Evolutionary conservation across 2,797 vertebrate genomes (phyloP).

Genomic region (Alectoris magna): DNA sequence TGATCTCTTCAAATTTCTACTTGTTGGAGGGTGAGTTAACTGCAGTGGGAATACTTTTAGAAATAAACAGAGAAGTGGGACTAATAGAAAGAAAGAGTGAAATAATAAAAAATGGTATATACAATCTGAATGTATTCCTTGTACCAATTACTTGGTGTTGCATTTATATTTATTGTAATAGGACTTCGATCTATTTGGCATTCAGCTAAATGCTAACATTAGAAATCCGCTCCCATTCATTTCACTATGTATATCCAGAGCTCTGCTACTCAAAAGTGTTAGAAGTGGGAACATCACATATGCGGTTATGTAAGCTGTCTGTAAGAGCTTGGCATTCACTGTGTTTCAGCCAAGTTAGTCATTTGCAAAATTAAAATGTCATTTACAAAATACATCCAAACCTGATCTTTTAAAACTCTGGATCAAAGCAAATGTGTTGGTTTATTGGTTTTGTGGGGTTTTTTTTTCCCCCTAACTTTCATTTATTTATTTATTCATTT

Average conservation of each 20-base stretch:
- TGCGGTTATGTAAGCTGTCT: conserved; percentile 38
- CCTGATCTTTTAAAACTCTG: not conserved
- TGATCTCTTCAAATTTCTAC: not conserved
- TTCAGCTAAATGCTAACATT: not conserved
- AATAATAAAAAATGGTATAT: not conserved
- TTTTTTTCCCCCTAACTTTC: not conserved
- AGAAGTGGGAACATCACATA: not conserved
- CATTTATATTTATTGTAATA: not conserved
- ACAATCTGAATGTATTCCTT: not conserved
- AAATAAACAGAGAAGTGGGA: not conserved
- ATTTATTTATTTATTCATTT: not conserved
- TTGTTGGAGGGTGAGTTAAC: not conserved
- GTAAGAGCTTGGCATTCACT: not conserved
- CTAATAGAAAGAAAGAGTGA: not conserved
- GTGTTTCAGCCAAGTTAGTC: not conserved
- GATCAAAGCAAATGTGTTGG: not conserved
- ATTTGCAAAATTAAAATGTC: conserved; percentile 32
- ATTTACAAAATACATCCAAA: not conserved
- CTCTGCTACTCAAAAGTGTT: not conserved
- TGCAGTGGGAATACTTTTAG: not conserved
- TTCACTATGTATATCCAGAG: not conserved
- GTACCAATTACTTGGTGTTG: not conserved
- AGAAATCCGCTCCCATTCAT: not conserved
- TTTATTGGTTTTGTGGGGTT: not conserved
- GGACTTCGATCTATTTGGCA: not conserved